Conservation (phyloP, 2,797 vertebrate genomes). For the Poecile montanus region DNA sequence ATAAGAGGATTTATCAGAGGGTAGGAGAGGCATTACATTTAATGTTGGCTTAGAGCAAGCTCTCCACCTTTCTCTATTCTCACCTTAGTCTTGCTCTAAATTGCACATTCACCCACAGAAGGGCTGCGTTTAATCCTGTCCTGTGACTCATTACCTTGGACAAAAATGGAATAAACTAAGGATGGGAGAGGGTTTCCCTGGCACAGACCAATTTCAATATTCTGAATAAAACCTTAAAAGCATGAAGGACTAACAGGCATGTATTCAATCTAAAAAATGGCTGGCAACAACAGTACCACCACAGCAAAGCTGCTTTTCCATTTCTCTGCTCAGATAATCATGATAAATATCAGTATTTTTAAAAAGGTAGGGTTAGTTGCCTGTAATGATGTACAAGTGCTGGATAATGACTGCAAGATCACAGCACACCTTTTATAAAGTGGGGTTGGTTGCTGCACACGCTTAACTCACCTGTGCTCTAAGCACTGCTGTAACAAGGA, state of each 20-base stretch:
- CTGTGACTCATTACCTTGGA: background rate
- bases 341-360: background rate
- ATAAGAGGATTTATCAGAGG: conserved; percentile 16
- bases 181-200: background rate
- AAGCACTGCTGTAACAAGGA: background rate
- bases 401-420: background rate
- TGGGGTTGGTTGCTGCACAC: background rate
- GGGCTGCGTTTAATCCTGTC: background rate
- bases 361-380: background rate
- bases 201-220: background rate
- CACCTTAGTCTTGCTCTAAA: background rate
- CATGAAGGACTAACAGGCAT: background rate
- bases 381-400: background rate
- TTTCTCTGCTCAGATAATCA: background rate
- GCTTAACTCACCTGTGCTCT: background rate
- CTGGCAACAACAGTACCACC: background rate
- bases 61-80: background rate
- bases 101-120: background rate
- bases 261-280: background rate
- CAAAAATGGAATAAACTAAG: background rate
- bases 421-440: background rate
- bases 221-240: background rate
- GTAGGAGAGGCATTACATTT: background rate
- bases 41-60: background rate
- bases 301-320: background rate